Base-by-base conservation (phyloP, 2,888 invertebrate genomes). In the Magallana nippona region DNA sequence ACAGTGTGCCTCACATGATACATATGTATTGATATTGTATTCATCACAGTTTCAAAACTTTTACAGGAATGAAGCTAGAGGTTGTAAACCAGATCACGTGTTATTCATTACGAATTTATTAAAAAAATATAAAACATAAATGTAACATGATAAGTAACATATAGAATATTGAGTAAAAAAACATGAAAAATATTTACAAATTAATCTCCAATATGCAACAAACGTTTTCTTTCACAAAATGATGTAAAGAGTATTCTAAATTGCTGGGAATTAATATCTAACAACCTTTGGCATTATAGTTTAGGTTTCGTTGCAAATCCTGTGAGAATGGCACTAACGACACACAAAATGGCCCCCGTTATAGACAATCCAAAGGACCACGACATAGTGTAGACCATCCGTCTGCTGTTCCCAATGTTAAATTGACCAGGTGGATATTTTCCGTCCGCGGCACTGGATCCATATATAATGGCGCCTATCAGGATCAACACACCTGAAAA, bases 271-370 rank as follows among this genome's bases (percentile, higher is more conserved):
- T 15, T 32, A 27, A 17, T 13, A 27, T 32, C 32, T 27, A 71
- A 27, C 15, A 27, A 13, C 5, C 22, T 8, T 27, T 71, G 15
- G 71, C 13, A 22, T 27, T 15, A 71, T 22, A 71, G 71, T 27
- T 71, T 71, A 22, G 71, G 71, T 83, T 80, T 80, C 80, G 19
- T 80, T 57, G 80, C 80, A 80, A 80, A 80, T 58, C 80, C 80
- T 56, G 57, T 80, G 56, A 56, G 58, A 11, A 80, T 58, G 57
- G 58, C 80, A 58, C 80, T 80, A 17, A 80, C 80, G 17, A 80
- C 27, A 22, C 56, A 80, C 58, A 80, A n/a, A 32, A 80, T 80
- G 32, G 80, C 56, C 10, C 56, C 80, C 10, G 80, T 80, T 57
- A 80, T 57, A 8, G 56, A 57, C 2, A 80, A 22, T 58, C 80